These are phyloP conservation scores for Elegia similella DNA, from an alignment of 2,888 invertebrate species.

Conservation along the genomic window DNA sequence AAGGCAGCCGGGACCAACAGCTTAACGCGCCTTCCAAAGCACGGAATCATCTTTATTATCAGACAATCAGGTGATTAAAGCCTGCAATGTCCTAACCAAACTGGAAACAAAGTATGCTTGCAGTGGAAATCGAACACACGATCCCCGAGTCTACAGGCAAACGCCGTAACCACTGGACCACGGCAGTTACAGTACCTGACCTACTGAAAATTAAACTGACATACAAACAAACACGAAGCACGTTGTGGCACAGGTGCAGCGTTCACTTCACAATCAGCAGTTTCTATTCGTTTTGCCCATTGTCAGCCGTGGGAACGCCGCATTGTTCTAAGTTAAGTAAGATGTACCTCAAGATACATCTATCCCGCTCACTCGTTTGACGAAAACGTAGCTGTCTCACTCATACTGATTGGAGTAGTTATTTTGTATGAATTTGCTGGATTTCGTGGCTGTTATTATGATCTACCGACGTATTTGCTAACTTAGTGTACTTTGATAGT, in stretches of 20 bases:
- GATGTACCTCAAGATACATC: neutral
- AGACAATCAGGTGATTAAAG: no score
- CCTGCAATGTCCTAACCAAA: no score
- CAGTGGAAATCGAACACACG: no score
- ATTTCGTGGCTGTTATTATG: neutral
- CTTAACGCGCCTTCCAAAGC: no score
- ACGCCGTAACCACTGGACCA: no score
- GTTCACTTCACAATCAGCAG: neutral
- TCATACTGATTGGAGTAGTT: neutral
- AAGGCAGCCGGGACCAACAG: no score
- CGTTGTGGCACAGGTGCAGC: neutral
- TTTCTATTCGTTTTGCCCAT: constrained; percentile 4
- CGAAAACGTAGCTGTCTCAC: neutral
- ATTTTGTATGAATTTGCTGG: neutral
- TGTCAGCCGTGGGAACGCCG: neutral
- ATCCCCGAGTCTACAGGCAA: no score
- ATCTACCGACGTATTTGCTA: no score
- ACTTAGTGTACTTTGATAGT: no score
- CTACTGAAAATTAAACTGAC: neutral
- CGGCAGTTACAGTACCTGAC: no score
- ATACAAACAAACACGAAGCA: neutral
- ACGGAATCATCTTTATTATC: no score
- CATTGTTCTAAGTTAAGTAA: neutral
- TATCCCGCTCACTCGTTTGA: neutral
- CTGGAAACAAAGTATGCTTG: no score